Evolutionary conservation across 2,888 invertebrate genomes (phyloP).

Genomic region (Uloborus plumipes): DNA sequence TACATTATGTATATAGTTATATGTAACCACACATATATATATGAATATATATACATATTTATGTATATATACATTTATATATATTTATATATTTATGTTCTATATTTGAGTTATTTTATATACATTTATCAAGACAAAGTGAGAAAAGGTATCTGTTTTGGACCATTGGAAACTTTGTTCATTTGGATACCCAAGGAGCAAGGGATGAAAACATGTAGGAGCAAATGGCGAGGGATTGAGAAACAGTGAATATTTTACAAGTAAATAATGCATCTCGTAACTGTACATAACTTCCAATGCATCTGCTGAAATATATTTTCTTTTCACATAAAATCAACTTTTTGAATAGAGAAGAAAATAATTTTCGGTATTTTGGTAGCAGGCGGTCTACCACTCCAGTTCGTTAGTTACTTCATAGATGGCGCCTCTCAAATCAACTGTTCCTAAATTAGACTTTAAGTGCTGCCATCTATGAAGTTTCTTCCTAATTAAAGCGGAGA

Average conservation of each 20-base stretch:
- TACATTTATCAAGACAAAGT: slow-evolving; percentile 41
- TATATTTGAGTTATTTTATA: slow-evolving; percentile 31
- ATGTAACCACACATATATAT: slow-evolving; percentile 3
- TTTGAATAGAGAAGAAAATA: too few relatives aligned
- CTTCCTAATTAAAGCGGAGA: too few relatives aligned
- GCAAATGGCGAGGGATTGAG: neutral
- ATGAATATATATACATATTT: slow-evolving; percentile 15
- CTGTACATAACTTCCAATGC: too few relatives aligned
- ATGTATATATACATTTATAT: slow-evolving; percentile 29
- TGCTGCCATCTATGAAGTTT: too few relatives aligned
- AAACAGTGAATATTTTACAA: neutral
- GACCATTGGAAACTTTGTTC: slow-evolving; percentile 51
- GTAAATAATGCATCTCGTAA: too few relatives aligned
- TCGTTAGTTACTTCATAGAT: too few relatives aligned
- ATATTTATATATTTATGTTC: slow-evolving; percentile 22
- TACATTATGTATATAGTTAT: slow-evolving; percentile 21
- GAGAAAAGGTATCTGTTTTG: slow-evolving; percentile 31
- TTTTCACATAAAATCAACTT: too few relatives aligned
- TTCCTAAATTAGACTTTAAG: too few relatives aligned
- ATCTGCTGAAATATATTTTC: too few relatives aligned
- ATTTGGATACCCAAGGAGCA: slow-evolving; percentile 43
- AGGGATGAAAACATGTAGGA: slow-evolving; percentile 4
- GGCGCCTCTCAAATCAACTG: too few relatives aligned
- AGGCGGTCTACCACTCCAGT: too few relatives aligned
- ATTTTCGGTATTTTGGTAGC: too few relatives aligned